Percentiles rank a stretch among this genome's conserved stretches.
Evolutionary conservation across 2,888 invertebrate species (phyloP).

Genomic region (Drosophila greeni): DNA sequence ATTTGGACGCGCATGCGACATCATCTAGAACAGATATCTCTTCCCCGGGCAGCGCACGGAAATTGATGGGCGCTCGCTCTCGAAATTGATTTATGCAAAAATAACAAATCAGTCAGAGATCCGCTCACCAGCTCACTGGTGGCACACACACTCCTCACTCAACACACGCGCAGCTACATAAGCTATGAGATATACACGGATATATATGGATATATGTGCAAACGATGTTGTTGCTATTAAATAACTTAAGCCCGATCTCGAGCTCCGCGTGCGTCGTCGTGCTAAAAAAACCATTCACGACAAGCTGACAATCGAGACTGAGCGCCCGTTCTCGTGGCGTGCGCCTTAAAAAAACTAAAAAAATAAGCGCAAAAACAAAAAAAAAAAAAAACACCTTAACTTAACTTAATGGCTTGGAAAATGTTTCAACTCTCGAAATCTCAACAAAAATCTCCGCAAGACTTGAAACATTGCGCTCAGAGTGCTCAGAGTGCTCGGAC

Average conservation of each 20-base stretch:
- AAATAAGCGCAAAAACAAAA: too few relatives aligned
- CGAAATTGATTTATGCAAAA: constrained; percentile 66
- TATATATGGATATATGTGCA: constrained; percentile 41
- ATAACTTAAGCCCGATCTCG: constrained; percentile 37
- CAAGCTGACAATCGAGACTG: constrained; percentile 77
- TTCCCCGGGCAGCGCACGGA: constrained; percentile 19
- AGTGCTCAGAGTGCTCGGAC: constrained; percentile 31
- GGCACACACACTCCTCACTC: neutral
- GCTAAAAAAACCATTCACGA: constrained; percentile 76
- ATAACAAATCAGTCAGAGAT: constrained; percentile 50
- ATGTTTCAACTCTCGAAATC: constrained; percentile 60
- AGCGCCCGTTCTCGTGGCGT: constrained; percentile 69
- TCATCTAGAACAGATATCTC: constrained; percentile 44
- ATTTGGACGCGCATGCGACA: constrained; percentile 49
- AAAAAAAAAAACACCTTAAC: constrained; percentile 12
- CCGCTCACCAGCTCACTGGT: constrained; percentile 12
- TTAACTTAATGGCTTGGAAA: constrained; percentile 69
- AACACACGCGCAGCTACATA: constrained; percentile 10
- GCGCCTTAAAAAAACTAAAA: constrained; percentile 69
- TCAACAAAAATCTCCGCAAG: constrained; percentile 34
- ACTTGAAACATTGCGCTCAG: constrained; percentile 59
- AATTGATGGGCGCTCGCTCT: constrained; percentile 62
- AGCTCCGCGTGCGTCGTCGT: constrained; percentile 33
- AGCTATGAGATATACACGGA: constrained; percentile 38
- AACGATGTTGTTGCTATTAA: constrained; percentile 52